Percentiles rank a stretch among this genome's conserved stretches.
phyloP scores from a whole-genome alignment of 2,888 invertebrate genomes.

The Drosophila subquinaria region DNA sequence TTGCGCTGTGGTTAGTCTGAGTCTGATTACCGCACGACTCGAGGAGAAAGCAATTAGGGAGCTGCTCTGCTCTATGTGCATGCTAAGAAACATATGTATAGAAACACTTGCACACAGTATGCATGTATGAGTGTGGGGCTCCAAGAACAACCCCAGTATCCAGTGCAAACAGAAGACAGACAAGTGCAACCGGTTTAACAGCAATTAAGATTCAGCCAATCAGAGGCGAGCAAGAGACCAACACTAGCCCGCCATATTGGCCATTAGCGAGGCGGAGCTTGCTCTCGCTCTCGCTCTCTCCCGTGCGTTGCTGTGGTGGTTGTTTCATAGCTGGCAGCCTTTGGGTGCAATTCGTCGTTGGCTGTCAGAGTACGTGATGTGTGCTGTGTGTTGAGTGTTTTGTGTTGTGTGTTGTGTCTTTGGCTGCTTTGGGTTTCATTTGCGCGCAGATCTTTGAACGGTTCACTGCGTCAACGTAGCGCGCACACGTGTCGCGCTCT shows the following conservation, averaged over 20 bases:
- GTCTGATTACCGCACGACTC: conserved; percentile 79
- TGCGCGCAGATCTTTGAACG: conserved; percentile 82
- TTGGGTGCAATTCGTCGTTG: conserved; percentile 52
- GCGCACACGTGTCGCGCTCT: conserved; percentile 39
- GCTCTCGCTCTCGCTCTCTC: not conserved
- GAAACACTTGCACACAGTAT: conserved; percentile 1
- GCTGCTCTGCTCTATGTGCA: conserved; percentile 20
- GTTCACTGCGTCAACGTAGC: conserved; percentile 76
- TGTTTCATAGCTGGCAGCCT: conserved; percentile 54
- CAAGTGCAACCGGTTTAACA: conserved; percentile 56
- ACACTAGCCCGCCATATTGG: conserved; percentile 80
- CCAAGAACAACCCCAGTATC: conserved; percentile 50
- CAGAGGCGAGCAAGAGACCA: conserved; percentile 21
- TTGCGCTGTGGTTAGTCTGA: conserved; percentile 63
- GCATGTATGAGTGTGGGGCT: conserved; percentile 3
- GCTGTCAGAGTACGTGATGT: conserved; percentile 59
- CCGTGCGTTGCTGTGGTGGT: conserved; percentile 53
- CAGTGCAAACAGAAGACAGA: conserved; percentile 42
- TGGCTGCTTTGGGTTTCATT: conserved; percentile 68
- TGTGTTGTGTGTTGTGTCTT: conserved; percentile 6
- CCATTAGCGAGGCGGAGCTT: conserved; percentile 72
- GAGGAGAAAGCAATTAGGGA: conserved; percentile 82
- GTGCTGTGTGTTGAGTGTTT: conserved; percentile 19
- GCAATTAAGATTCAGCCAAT: conserved; percentile 75
- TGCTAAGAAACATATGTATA: conserved; percentile 1